Evolutionary conservation across 2,797 vertebrate genomes (phyloP).

Genomic region (Acanthurus tractus): DNA sequence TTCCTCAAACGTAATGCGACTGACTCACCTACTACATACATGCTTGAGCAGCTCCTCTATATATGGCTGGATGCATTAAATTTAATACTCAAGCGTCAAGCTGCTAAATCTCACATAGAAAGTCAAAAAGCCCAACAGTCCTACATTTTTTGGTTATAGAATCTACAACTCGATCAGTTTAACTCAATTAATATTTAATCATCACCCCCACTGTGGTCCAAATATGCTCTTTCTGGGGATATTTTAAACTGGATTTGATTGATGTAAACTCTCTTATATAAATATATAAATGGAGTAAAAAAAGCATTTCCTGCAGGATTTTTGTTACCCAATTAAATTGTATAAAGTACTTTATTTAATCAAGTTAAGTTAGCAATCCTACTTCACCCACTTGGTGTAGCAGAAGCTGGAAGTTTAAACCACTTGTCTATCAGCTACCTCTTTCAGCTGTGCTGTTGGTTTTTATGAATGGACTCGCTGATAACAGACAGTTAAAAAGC

Average conservation of each 20-base stretch:
- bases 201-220: neutral
- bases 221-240: neutral
- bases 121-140: neutral
- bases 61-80: neutral
- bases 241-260: neutral
- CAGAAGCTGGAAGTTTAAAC: too few species aligned
- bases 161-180: neutral
- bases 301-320: neutral
- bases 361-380: too few species aligned
- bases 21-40: neutral
- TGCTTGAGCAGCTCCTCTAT: neutral
- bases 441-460: neutral
- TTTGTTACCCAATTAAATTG: neutral
- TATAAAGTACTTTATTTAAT: neutral
- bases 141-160: neutral
- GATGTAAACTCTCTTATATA: neutral
- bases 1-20: neutral
- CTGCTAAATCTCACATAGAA: neutral
- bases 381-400: too few species aligned
- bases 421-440: neutral
- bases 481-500: neutral
- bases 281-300: too few species aligned
- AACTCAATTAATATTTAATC: neutral
- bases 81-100: too few species aligned
- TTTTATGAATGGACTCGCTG: neutral